Evolutionary conservation across 2,113 vertebrate species (phyloP).

Genomic region (Lophotis ruficrista): DNA sequence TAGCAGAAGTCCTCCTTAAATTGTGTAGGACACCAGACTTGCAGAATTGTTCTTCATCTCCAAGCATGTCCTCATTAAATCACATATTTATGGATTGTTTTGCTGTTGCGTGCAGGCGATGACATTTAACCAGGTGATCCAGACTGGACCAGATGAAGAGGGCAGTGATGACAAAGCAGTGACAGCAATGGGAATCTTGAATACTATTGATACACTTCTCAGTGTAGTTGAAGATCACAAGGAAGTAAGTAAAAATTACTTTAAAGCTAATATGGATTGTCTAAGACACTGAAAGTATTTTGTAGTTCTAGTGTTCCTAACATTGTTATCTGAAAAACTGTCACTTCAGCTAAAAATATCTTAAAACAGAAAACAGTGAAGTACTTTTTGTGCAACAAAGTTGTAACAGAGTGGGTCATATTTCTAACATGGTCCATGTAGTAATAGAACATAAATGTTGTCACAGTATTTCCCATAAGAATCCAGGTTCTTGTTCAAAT

Average conservation of each 20-base stretch:
- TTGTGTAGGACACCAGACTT: background rate
- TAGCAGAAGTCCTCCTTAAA: background rate
- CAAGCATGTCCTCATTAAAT: background rate
- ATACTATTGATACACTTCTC: conserved; percentile 97
- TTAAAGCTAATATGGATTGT: background rate
- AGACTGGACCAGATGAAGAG: conserved; percentile 97
- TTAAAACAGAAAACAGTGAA: background rate
- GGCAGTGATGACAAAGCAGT: conserved; percentile 99
- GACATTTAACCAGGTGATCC: conserved; percentile 99
- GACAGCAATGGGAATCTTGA: conserved; percentile 98
- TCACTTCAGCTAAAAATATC: background rate
- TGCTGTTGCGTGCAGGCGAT: conserved; percentile 82
- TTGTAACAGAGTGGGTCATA: background rate
- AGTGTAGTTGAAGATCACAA: conserved; percentile 99
- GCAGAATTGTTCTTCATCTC: background rate
- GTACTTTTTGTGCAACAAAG: fast-evolving
- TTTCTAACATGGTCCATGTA: background rate
- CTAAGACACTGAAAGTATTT: background rate
- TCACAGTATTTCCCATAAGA: background rate
- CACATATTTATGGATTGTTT: background rate
- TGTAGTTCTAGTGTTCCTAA: background rate
- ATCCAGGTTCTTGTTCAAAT: background rate
- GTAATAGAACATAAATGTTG: background rate
- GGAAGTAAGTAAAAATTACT: conserved; percentile 81
- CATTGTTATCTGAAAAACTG: background rate